Base-by-base conservation (phyloP, 1,140 invertebrate species). In the Drosophila parabipectinata region DNA sequence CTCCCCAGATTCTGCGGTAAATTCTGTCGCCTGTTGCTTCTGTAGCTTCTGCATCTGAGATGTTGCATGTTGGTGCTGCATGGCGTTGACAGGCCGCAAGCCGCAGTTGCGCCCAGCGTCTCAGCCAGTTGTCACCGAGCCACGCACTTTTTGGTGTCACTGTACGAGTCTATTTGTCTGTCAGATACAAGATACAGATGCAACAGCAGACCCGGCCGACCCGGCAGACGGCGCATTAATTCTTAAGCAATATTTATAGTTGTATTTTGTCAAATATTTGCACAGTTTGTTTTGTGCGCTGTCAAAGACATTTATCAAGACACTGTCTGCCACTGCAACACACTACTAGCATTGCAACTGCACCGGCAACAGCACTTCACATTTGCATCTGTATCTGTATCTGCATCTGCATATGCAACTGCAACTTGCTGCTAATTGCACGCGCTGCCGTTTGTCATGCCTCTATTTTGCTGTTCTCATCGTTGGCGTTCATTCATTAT, bases 251-350 rank as follows among this genome's bases (percentile, higher is more conserved):
- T 88, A 88, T 88, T 88, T 88, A 88, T 88, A 89, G 83, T 88
- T 88, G 84, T 88, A 88, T 88, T 88, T 88, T 88, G 83, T 88
- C 84, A 89, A 88, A 88, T 88, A 88, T 88, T 88, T 88, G 83
- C 83, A 88, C 83, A 88, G 83, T 88, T 88, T 88, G 83, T 88
- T 88, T 77, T 88, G 63, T 47, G 52, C 67, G 83, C 72, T 89
- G 83, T 69, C 76, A 87, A 83, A 83, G 84, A 64, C 84, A 88
- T 88, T 88, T 88, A 88, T 88, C 79, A 88, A 88, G 76, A 64
- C 64, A 69, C 80, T 28, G 26, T 21, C 21, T 48, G 53, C 44
- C 26, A 10, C 32, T 32, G 14, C 51, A 28, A n/a, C 37, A 18
- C 18, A 18, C 18, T 18, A 18, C 18, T 18, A 6, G 18, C 55